These are phyloP conservation scores for Setophaga coronata DNA, from an alignment of 2,113 vertebrate genomes.

Conservation along the genomic window DNA sequence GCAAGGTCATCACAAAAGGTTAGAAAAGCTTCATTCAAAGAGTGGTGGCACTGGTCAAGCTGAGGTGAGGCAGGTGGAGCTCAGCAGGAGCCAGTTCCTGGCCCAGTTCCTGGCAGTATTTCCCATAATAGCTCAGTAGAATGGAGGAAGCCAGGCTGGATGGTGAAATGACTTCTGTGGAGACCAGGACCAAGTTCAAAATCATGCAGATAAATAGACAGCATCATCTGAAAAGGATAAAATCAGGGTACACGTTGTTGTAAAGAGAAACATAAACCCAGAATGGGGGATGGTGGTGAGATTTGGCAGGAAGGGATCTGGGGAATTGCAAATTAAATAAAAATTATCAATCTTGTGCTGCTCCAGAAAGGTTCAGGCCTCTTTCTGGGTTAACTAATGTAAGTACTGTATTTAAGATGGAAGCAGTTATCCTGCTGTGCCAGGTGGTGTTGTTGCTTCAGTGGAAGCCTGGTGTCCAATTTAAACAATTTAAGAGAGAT, in stretches of 20 bases:
- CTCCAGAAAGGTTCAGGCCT: neutral
- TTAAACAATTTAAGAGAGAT: neutral
- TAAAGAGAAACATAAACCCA: neutral
- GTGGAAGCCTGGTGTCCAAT: neutral
- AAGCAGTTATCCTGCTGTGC: neutral
- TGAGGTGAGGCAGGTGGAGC: neutral
- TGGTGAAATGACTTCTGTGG: neutral
- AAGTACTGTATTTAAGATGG: neutral
- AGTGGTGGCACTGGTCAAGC: neutral
- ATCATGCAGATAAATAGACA: neutral
- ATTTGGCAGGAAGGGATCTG: neutral
- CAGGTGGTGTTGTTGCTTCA: neutral
- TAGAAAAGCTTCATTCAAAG: neutral
- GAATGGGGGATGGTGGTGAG: neutral
- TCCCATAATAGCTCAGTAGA: neutral
- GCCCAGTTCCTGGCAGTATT: neutral
- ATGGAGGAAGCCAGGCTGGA: neutral
- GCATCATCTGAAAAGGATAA: neutral
- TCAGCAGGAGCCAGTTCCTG: neutral
- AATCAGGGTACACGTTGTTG: fast-evolving
- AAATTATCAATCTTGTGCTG: neutral
- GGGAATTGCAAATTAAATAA: neutral
- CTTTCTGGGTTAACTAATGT: neutral
- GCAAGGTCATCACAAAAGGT: neutral
- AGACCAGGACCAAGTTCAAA: neutral